Percentiles rank a stretch among this genome's conserved stretches.
Evolutionary conservation across 1,140 invertebrate species (phyloP).

Genomic region (Maniola jurtina): DNA sequence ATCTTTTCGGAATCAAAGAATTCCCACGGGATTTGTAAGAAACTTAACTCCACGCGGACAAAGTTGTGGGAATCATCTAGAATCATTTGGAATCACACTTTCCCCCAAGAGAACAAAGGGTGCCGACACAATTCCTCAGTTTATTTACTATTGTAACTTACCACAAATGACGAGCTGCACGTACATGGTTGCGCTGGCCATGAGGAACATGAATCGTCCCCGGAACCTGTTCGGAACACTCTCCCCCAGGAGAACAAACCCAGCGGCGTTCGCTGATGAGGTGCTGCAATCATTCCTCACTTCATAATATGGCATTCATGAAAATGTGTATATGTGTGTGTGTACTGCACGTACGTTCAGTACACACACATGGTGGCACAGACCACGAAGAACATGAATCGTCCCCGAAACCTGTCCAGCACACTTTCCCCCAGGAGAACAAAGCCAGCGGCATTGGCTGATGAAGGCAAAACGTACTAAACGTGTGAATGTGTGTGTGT

Average conservation of each 20-base stretch:
- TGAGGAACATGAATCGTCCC: constrained; percentile 58
- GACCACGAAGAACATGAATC: constrained; percentile 62
- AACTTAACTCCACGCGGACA: too few relatives aligned
- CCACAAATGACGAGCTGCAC: constrained; percentile 53
- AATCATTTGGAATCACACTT: too few relatives aligned
- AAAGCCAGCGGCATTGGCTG: constrained; percentile 62
- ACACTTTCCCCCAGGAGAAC: constrained; percentile 59
- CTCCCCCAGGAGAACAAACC: constrained; percentile 59
- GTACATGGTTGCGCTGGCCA: constrained; percentile 60
- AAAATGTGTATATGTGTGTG: too few relatives aligned
- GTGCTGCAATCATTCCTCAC: constrained; percentile 41
- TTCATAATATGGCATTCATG: too few relatives aligned
- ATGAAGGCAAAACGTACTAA: too few relatives aligned
- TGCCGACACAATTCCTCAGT: too few relatives aligned
- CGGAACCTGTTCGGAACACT: constrained; percentile 45
- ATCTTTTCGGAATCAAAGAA: too few relatives aligned
- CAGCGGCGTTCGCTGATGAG: constrained; percentile 62
- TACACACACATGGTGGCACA: constrained; percentile 59
- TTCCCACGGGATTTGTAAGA: too few relatives aligned
- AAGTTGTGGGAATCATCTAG: too few relatives aligned
- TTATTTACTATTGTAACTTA: too few relatives aligned
- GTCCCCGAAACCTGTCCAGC: constrained; percentile 40
- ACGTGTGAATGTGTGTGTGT: too few relatives aligned
- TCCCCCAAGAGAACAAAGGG: too few relatives aligned
- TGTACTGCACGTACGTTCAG: constrained; percentile 54